A percentile compares a stretch with the other conserved stretches of the same genome.
Evolutionary conservation across 1,140 invertebrate species (phyloP).

Genomic region (Zaprionus africanus): DNA sequence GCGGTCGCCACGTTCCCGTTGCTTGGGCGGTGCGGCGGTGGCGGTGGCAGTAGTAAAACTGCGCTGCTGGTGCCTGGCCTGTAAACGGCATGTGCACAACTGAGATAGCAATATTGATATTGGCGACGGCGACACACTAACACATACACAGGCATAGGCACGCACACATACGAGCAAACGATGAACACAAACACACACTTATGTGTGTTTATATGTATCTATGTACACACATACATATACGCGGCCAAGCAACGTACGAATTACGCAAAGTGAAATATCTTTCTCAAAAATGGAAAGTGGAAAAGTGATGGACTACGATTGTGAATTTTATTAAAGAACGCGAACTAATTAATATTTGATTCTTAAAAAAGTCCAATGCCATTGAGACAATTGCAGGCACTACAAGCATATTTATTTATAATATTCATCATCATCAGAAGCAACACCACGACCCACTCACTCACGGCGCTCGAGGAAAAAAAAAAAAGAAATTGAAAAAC

Average conservation of each 20-base stretch:
- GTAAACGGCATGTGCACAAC: slow-evolving; percentile 47
- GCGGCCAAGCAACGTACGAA: slow-evolving; percentile 72
- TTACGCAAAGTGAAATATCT: slow-evolving; percentile 84
- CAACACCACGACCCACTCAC: slow-evolving; percentile 36
- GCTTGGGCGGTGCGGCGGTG: slow-evolving; percentile 24
- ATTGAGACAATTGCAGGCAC: slow-evolving; percentile 8
- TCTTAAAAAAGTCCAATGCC: slow-evolving; percentile 19
- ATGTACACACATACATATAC: slow-evolving; percentile 38
- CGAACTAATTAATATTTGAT: slow-evolving; percentile 10
- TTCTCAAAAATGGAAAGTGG: slow-evolving; percentile 83
- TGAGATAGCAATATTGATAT: slow-evolving; percentile 68
- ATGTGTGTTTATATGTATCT: slow-evolving; percentile 12
- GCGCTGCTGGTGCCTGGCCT: slow-evolving; percentile 44
- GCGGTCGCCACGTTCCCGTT: slow-evolving; percentile 46
- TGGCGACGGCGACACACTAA: slow-evolving; percentile 61
- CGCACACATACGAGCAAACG: slow-evolving; percentile 35
- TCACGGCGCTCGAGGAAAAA: slow-evolving; percentile 39
- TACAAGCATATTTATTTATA: slow-evolving; percentile 49
- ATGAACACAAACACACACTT: slow-evolving; percentile 43
- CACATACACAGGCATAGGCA: slow-evolving; percentile 41
- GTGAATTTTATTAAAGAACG: slow-evolving; percentile 42
- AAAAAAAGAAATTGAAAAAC: slow-evolving; percentile 4
- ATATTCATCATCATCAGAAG: slow-evolving; percentile 38
- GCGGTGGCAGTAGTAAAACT: slow-evolving; percentile 62
- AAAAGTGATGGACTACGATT: slow-evolving; percentile 68